Evolutionary conservation across 2,797 vertebrate genomes (phyloP).

Genomic region (Vultur gryphus): DNA sequence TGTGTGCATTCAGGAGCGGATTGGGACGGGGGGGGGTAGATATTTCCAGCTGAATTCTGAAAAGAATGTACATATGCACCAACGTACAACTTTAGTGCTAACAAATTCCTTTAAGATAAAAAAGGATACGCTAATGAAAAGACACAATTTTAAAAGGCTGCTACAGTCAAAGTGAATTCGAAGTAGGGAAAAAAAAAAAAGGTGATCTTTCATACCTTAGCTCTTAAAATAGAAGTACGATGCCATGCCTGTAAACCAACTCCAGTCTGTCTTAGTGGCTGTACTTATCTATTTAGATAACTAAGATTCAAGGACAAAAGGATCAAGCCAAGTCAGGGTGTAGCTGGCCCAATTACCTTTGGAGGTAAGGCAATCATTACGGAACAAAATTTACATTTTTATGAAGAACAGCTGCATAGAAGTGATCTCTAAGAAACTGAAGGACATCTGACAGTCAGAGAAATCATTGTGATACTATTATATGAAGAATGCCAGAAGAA

Average conservation of each 20-base stretch:
- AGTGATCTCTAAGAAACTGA: not conserved
- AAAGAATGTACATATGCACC: not conserved
- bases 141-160: not conserved
- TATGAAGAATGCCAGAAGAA: not conserved
- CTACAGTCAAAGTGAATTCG: not conserved
- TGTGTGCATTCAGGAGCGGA: not conserved
- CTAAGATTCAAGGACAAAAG: conserved; percentile 24
- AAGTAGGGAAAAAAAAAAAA: not conserved
- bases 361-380: not conserved
- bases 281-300: not conserved
- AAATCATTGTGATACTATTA: not conserved
- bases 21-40: accelerated
- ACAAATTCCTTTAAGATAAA: not conserved
- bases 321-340: not conserved
- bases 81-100: not conserved
- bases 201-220: not conserved
- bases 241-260: conserved; percentile 14
- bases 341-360: not conserved
- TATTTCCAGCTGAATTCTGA: not conserved
- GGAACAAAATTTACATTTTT: not conserved
- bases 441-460: not conserved
- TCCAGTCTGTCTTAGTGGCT: not conserved
- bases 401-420: not conserved
- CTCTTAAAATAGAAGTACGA: conserved; percentile 14
- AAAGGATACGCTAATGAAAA: not conserved